Evolutionary conservation across 2,888 invertebrate species (phyloP), one percentile per base, ranked within the genome.

Genomic region (Nezara viridula): DNA sequence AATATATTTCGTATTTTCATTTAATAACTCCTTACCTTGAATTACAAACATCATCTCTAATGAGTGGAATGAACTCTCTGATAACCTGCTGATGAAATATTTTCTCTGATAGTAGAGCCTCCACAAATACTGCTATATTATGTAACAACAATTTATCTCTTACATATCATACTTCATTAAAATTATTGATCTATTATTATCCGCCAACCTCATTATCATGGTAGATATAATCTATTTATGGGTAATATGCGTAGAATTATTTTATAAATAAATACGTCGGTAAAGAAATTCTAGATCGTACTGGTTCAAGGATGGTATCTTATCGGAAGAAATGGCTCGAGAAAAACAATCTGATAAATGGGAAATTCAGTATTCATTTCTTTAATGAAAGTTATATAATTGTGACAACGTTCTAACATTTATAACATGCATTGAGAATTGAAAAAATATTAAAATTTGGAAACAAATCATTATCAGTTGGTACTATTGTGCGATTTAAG

Each of bases 121-220:
- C 37, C 1, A n/a, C 24, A 81, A 81, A 81, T 4, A 81, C 27
- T 21, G 37, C 21, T 40, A 40, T 4, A n/a, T 81, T n/a, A 81
- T 47, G 44, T 24, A 81, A 81, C 77, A 37, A 37, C 77, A 12
- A 81, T 81, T 44, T 81, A 81, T 81, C 81, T 81, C 37, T 44
- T 44, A n/a, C 44, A 24, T 40, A 81, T 40, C 44, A 81, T 14
- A 3, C 81, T 81, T 44, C 44, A 47, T 81, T 81, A 81, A 81
- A 81, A 81, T 81, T n/a, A 24, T 81, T 81, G 81, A 2, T 21
- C 81, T 81, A 81, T 81, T 81, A 81, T 81, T 81, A 47, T 37
- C 66, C 5, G 21, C 66, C 66, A 37, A 19, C 32, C 32, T 73
- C 32, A 27, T 37, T 73, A 37, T 73, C 66, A 37, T 21, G 19